A percentile compares a stretch with the other conserved stretches of the same genome.
phyloP scores from a whole-genome alignment of 2,888 invertebrate genomes.

The Elegia similella region DNA sequence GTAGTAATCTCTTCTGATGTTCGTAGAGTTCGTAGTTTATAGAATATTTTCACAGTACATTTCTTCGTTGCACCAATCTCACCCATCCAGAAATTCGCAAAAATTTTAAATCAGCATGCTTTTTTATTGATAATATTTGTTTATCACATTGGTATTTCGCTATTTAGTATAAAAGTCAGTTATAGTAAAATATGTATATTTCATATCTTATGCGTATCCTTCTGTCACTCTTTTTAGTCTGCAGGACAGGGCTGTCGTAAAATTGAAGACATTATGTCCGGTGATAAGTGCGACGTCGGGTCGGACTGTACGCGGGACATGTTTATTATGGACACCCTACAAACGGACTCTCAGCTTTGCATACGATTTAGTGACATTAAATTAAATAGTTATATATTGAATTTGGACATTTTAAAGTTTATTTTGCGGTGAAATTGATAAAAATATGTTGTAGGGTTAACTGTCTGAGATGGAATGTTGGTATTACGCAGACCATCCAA shows the following conservation, averaged over 20 bases:
- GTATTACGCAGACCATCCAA: too few relatives aligned
- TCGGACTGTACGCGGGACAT: slow-evolving; percentile 69
- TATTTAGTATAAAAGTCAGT: too few relatives aligned
- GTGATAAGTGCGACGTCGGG: slow-evolving; percentile 75
- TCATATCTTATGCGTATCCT: background rate
- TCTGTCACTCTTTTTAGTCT: slow-evolving; percentile 15
- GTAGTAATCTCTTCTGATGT: too few relatives aligned
- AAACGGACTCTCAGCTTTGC: slow-evolving; percentile 50
- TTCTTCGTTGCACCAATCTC: too few relatives aligned
- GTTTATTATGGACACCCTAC: slow-evolving; percentile 78
- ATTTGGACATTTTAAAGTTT: background rate
- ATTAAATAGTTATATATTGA: background rate
- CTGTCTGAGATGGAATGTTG: too few relatives aligned
- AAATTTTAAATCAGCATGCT: too few relatives aligned
- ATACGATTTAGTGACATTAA: slow-evolving; percentile 26
- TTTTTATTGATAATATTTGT: too few relatives aligned
- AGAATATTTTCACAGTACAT: too few relatives aligned
- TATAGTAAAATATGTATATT: background rate
- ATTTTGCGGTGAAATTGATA: background rate
- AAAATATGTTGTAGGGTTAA: background rate
- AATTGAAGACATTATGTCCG: slow-evolving; percentile 75
- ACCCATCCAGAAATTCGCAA: too few relatives aligned
- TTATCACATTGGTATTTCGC: too few relatives aligned
- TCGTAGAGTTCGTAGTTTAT: too few relatives aligned
- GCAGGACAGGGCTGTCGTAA: slow-evolving; percentile 69